Evolutionary conservation across 1,140 invertebrate genomes (phyloP).

Genomic region (Ditylenchus dipsaci): DNA sequence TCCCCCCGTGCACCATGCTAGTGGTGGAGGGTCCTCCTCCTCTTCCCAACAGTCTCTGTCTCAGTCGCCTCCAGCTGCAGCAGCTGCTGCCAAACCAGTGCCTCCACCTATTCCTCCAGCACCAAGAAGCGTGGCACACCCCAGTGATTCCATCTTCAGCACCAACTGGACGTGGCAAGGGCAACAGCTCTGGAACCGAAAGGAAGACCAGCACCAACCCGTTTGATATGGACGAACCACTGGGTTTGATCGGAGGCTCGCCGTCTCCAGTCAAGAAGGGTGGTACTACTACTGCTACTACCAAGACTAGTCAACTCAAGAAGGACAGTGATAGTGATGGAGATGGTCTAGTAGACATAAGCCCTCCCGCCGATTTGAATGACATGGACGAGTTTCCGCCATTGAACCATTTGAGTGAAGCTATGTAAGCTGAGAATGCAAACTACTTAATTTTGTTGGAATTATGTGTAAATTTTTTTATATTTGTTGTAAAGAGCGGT

Average conservation of each 20-base stretch:
- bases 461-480: no score
- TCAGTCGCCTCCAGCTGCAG: neutral
- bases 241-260: neutral
- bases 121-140: constrained; percentile 13
- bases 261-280: neutral
- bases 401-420: constrained; percentile 14
- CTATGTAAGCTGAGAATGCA: neutral
- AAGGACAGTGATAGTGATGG: constrained; percentile 7
- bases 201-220: constrained; percentile 11
- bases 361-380: constrained; percentile 34
- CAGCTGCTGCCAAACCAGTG: neutral
- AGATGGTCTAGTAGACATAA: neutral
- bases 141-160: neutral
- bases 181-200: neutral
- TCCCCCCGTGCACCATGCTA: neutral
- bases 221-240: constrained; percentile 24
- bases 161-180: neutral
- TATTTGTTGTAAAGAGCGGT: no score
- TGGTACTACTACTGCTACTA: neutral
- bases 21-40: constrained; percentile 11
- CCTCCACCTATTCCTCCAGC: constrained; percentile 27
- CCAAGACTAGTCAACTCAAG: constrained; percentile 1
- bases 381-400: constrained; percentile 38
- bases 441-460: no score
- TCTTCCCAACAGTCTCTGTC: constrained; percentile 14